Percentiles rank a stretch among this genome's conserved stretches.
phyloP scores from a whole-genome alignment of 2,797 vertebrate genomes.

The Chelonia mydas region DNA sequence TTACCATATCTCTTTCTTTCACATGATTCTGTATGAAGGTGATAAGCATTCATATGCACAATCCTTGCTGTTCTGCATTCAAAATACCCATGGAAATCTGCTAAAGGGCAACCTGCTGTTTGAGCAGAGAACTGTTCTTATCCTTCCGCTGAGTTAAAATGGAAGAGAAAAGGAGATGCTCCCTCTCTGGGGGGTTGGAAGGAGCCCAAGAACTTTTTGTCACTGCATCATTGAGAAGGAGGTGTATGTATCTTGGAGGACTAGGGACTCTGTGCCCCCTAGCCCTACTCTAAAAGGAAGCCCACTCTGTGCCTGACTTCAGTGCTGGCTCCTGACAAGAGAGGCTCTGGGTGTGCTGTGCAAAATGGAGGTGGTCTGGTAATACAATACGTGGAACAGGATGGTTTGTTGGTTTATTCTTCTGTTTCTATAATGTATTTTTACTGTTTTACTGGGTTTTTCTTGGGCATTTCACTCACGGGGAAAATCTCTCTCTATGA shows the following conservation, averaged over 20 bases:
- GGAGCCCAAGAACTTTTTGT: not conserved
- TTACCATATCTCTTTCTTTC: not conserved
- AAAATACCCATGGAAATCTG: not conserved
- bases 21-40: not conserved
- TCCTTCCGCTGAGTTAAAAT: not conserved
- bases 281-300: not conserved
- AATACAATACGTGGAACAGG: not conserved
- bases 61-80: not conserved
- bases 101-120: not conserved
- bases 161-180: not conserved
- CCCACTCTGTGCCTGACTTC: not conserved
- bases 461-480: not conserved
- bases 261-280: not conserved
- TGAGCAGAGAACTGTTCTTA: not conserved
- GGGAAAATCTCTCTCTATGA: not conserved
- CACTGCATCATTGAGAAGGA: not conserved
- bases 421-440: not conserved
- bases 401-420: not conserved
- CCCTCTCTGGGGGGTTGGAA: not conserved
- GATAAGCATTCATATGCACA: not conserved
- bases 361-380: not conserved
- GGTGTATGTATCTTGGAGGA: not conserved
- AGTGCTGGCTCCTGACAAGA: not conserved
- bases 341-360: not conserved
- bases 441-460: not conserved